A percentile compares a stretch with the other conserved stretches of the same genome.
phyloP scores from a whole-genome alignment of 2,888 invertebrate species.

The Xestia rhomboidea region DNA sequence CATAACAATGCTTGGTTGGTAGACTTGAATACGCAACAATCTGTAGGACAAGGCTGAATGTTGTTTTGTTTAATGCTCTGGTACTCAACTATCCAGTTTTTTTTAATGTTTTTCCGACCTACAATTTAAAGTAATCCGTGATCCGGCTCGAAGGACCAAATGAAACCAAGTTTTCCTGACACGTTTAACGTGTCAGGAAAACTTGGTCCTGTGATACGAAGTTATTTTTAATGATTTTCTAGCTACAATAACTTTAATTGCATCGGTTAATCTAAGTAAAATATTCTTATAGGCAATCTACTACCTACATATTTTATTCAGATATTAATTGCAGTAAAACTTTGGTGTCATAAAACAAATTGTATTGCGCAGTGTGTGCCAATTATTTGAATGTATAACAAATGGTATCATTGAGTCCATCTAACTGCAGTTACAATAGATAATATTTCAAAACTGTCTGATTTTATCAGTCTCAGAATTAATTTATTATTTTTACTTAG shows the following conservation, averaged over 20 bases:
- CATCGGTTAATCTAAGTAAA: not conserved
- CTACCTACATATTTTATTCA: not conserved
- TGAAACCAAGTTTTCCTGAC: no score
- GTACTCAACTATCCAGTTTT: conserved; percentile 14
- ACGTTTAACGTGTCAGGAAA: not conserved
- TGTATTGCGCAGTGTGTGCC: not conserved
- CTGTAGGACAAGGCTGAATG: conserved; percentile 63
- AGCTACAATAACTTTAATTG: not conserved
- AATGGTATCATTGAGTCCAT: conserved; percentile 34
- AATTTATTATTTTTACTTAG: not conserved
- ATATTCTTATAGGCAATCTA: not conserved
- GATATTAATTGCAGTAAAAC: not conserved
- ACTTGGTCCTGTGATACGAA: not conserved
- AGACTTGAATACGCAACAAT: conserved; percentile 40
- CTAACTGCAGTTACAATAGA: conserved; percentile 13
- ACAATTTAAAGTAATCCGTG: not conserved
- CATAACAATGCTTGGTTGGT: conserved; percentile 56
- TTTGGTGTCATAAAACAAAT: not conserved
- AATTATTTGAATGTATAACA: not conserved
- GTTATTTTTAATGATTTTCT: not conserved
- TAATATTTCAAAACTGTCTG: conserved; percentile 8
- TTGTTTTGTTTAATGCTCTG: conserved; percentile 41
- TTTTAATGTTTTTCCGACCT: not conserved
- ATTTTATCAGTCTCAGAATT: conserved; percentile 10
- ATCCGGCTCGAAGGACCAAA: conserved; percentile 19